Evolutionary conservation across 1,140 invertebrate genomes (phyloP), one percentile per base, ranked within the genome.

Genomic region (Macrostomum lignano): DNA sequence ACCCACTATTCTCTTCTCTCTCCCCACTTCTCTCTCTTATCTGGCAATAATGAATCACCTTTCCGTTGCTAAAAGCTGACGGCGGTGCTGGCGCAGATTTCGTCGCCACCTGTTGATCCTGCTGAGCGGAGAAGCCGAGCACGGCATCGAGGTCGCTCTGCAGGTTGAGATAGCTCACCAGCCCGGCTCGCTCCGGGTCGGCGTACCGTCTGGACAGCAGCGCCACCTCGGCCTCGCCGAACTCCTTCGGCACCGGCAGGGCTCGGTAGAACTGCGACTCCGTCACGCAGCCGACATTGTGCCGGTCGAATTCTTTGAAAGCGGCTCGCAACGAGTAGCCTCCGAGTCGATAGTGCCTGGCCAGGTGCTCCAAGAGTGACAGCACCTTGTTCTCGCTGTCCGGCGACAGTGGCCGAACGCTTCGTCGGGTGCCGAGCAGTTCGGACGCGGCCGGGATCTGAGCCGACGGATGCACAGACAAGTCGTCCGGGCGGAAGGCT

Each of bases 191-290:
- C 3, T 40, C 39, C 5, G 52, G 53, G 31, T 54, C 48, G 24
- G 41, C 33, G 35, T 58, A 58, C 31, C 53, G 53, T 31, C 42
- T 37, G 15, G 52, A 47, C 17, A 58, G 38, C 20, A 52, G 33
- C 7, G 39, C 42, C 30, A 52, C 44, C 23, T 58, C 55, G 21
- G 42, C 39, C 21, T 50, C 51, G 35, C 25, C 42, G 4, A 55
- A 42, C 40, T 48, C 50, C 5, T 46, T 40, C 7, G 53, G 53
- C 2, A 46, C 48, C 34, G 48, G 49, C 38, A 56, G 54, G 34
- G 42, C 49, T 13, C 52, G 43, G 33, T 52, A 52, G 39, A 58
- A 58, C 54, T 56, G 53, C 38, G 51, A 55, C 35, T 58, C 53
- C 23, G 51, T 49, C 4, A 58, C 44, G 13, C 45, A 38, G 7